Conservation (phyloP, 2,888 invertebrate species). For the Sinodicranocentrus sp. region DNA sequence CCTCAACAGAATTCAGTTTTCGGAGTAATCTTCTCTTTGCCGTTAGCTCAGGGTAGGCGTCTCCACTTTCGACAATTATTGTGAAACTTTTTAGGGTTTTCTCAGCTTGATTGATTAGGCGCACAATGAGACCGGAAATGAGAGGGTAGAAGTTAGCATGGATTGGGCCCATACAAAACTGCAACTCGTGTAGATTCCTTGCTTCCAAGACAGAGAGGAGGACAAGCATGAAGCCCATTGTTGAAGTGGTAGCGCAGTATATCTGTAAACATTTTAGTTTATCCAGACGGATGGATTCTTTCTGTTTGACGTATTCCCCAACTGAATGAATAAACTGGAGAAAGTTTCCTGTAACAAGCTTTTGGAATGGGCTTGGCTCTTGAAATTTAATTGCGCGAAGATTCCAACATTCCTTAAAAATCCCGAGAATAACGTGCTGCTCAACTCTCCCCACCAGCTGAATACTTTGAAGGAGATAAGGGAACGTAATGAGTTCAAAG, state of each 20-base stretch:
- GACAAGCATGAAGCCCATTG: conserved; percentile 38
- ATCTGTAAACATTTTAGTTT: conserved; percentile 23
- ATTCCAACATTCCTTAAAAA: conserved; percentile 42
- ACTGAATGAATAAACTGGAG: conserved; percentile 25
- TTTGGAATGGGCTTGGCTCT: conserved; percentile 35
- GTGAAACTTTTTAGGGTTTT: conserved; percentile 15
- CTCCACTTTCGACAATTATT: conserved; percentile 33
- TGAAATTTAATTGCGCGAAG: conserved; percentile 14
- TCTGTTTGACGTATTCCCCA: not conserved
- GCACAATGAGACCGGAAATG: conserved; percentile 26
- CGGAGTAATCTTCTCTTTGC: conserved; percentile 23
- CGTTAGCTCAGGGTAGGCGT: conserved; percentile 26
- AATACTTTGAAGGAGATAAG: conserved; percentile 29
- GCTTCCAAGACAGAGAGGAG: conserved; percentile 34
- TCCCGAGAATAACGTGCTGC: conserved; percentile 14
- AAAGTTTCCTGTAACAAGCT: conserved; percentile 29
- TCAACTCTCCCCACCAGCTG: conserved; percentile 35
- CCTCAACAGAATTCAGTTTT: not conserved
- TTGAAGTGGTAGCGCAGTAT: conserved; percentile 41
- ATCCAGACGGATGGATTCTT: not conserved
- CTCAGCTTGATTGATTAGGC: conserved; percentile 8
- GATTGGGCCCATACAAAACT: conserved; percentile 28
- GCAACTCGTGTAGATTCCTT: conserved; percentile 11
- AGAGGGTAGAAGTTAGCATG: conserved; percentile 33
- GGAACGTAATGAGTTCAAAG: conserved; percentile 15